Evolutionary conservation across 2,888 invertebrate species (phyloP).

Genomic region (Ophion slaviceki): DNA sequence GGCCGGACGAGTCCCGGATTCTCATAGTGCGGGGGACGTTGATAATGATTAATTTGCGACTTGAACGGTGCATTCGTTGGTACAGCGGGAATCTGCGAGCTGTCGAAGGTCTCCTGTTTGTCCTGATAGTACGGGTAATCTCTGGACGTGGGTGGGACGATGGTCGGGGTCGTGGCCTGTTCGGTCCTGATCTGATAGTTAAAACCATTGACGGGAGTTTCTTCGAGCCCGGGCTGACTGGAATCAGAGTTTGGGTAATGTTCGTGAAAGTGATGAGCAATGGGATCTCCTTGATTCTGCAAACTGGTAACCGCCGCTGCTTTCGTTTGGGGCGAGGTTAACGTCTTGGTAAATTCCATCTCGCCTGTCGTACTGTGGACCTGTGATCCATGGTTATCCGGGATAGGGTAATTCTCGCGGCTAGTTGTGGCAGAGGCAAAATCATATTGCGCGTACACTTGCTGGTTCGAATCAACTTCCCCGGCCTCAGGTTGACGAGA

Average conservation of each 20-base stretch:
- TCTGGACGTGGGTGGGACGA: constrained; percentile 67
- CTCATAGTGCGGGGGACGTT: constrained; percentile 42
- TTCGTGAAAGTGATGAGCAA: constrained; percentile 57
- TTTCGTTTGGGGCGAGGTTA: constrained; percentile 68
- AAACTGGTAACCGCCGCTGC: neutral
- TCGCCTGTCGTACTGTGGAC: constrained; percentile 38
- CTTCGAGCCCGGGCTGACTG: constrained; percentile 64
- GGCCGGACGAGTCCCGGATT: constrained; percentile 41
- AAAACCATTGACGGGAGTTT: constrained; percentile 76
- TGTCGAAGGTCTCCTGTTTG: constrained; percentile 70
- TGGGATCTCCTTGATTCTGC: constrained; percentile 38
- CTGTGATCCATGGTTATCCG: constrained; percentile 23
- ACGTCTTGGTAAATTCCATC: constrained; percentile 69
- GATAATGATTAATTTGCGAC: constrained; percentile 59
- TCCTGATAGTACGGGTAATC: constrained; percentile 75
- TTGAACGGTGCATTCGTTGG: constrained; percentile 58
- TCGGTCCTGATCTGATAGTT: constrained; percentile 74
- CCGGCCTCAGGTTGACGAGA: constrained; percentile 43
- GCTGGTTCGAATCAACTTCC: constrained; percentile 22
- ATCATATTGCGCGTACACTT: constrained; percentile 67
- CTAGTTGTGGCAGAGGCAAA: constrained; percentile 67
- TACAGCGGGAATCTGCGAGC: constrained; percentile 21
- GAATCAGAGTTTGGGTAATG: constrained; percentile 64
- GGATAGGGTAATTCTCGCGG: constrained; percentile 69
- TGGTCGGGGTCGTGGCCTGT: constrained; percentile 47